Evolutionary conservation across 2,888 invertebrate genomes (phyloP).

Genomic region (Microchrysa polita): DNA sequence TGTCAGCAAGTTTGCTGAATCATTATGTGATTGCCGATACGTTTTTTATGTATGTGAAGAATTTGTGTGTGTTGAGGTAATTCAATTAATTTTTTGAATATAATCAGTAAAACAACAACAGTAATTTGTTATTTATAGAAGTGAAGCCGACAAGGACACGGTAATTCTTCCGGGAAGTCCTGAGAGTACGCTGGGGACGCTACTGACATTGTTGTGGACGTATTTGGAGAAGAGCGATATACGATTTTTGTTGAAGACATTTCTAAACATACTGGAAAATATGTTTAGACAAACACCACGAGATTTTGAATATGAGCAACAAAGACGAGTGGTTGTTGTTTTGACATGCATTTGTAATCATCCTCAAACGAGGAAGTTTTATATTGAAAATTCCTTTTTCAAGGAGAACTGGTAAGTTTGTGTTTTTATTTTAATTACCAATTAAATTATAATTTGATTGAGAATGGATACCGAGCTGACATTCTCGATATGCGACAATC

Average conservation of each 20-base stretch:
- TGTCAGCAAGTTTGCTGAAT: conserved; percentile 70
- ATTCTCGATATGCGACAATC: not conserved
- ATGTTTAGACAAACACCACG: conserved; percentile 59
- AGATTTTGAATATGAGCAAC: conserved; percentile 61
- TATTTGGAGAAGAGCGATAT: conserved; percentile 61
- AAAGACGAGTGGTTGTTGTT: conserved; percentile 64
- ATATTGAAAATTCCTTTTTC: conserved; percentile 66
- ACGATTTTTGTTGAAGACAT: conserved; percentile 58
- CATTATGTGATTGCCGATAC: conserved; percentile 77
- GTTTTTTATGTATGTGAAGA: conserved; percentile 67
- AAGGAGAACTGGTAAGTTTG: conserved; percentile 64
- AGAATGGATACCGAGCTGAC: not conserved
- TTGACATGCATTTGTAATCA: conserved; percentile 66
- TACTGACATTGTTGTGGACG: conserved; percentile 62
- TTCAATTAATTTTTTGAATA: conserved; percentile 12
- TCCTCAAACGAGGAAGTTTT: conserved; percentile 65
- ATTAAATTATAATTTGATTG: not conserved
- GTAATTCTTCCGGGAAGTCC: conserved; percentile 55
- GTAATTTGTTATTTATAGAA: conserved; percentile 48
- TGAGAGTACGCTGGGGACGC: conserved; percentile 58
- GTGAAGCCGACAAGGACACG: conserved; percentile 56
- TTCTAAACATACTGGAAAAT: conserved; percentile 58
- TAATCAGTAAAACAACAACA: not conserved
- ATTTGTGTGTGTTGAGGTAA: conserved; percentile 56
- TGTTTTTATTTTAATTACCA: conserved; percentile 52